A percentile compares a stretch with the other conserved stretches of the same genome.
Conservation (phyloP, 2,797 vertebrate genomes). For the Amazona finschi region DNA sequence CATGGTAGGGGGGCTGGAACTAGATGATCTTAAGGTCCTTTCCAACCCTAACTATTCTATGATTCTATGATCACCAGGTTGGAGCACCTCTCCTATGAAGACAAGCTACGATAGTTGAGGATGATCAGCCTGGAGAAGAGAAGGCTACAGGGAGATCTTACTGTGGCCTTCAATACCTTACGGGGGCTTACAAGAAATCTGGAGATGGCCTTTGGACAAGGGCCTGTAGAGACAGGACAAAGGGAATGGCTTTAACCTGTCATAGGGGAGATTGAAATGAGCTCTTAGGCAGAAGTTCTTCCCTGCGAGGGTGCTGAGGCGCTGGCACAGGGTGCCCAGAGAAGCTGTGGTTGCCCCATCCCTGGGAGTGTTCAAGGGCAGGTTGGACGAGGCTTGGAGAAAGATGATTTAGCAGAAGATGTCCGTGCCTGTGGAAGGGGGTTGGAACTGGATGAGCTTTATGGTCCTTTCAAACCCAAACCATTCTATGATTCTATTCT, state of each 20-base stretch:
- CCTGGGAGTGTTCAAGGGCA: not conserved
- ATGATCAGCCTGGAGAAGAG: not conserved
- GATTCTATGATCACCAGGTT: not conserved
- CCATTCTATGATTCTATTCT: not conserved
- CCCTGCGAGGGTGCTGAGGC: not conserved
- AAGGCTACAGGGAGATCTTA: not conserved
- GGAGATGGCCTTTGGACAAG: not conserved
- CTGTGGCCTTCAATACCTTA: not conserved
- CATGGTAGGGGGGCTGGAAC: too few relatives aligned
- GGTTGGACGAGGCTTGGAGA: not conserved
- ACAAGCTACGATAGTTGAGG: not conserved
- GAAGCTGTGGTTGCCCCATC: not conserved
- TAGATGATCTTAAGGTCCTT: too few relatives aligned
- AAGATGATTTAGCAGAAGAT: not conserved
- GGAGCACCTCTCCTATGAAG: not conserved
- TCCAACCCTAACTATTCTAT: too few relatives aligned
- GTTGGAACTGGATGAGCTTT: not conserved
- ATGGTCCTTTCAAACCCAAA: not conserved
- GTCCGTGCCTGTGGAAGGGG: too few relatives aligned
- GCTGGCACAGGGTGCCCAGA: not conserved
- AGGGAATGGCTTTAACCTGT: not conserved
- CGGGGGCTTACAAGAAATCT: not conserved
- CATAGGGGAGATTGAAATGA: not conserved
- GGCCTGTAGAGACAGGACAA: not conserved
- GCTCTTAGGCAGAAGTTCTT: not conserved